Conservation (phyloP, 2,113 vertebrate genomes). For the Artemisiospiza belli region DNA sequence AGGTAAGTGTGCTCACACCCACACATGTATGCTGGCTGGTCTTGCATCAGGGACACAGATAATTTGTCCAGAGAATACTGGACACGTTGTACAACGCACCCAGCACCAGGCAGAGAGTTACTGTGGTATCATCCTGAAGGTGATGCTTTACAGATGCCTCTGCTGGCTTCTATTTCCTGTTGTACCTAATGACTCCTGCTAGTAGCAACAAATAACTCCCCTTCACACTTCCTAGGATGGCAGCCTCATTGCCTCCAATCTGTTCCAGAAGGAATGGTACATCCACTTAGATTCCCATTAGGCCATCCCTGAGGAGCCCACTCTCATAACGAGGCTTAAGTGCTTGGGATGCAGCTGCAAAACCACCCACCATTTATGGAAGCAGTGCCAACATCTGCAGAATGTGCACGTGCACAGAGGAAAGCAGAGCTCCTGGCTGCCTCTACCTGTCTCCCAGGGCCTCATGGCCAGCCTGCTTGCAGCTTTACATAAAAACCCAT, state of each 20-base stretch:
- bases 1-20: background rate
- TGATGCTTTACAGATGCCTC: background rate
- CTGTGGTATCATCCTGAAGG: accelerated
- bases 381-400: background rate
- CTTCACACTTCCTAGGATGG: background rate
- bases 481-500: background rate
- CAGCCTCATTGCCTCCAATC: background rate
- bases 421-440: background rate
- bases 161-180: background rate
- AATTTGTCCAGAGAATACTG: background rate
- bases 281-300: slow-evolving; percentile 2
- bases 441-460: background rate
- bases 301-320: background rate
- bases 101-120: background rate
- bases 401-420: accelerated
- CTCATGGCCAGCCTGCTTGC: background rate
- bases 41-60: background rate
- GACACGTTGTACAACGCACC: background rate
- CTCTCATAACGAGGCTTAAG: background rate
- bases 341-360: background rate
- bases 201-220: background rate
- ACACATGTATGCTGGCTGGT: background rate
- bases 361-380: background rate
- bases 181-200: background rate
- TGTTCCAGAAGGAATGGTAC: background rate